Percentiles rank a stretch among this genome's conserved stretches.
Evolutionary conservation across 2,888 invertebrate species (phyloP).

Genomic region (Ennomos quercinarius): DNA sequence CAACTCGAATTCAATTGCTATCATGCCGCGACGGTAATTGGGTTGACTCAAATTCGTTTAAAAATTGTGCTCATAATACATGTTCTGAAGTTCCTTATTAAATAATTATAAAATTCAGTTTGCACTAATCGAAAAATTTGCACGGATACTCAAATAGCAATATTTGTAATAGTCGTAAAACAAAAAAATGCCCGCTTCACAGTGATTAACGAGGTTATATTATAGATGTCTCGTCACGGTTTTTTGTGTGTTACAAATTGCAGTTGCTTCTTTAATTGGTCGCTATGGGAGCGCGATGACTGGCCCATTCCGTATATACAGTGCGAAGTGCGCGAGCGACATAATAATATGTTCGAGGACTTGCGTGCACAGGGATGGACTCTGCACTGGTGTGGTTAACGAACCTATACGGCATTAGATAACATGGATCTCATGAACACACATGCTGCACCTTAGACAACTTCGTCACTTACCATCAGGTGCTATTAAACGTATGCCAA

Average conservation of each 20-base stretch:
- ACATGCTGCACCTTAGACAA: too few relatives aligned
- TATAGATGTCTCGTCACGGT: slow-evolving; percentile 71
- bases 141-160: slow-evolving; percentile 16
- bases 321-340: slow-evolving; percentile 77
- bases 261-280: slow-evolving; percentile 77
- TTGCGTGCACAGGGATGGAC: slow-evolving; percentile 12
- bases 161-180: slow-evolving; percentile 34
- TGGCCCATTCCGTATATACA: slow-evolving; percentile 62
- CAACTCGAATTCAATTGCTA: slow-evolving; percentile 16
- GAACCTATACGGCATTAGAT: too few relatives aligned
- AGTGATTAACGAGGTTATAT: slow-evolving; percentile 70
- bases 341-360: slow-evolving; percentile 42
- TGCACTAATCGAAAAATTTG: slow-evolving; percentile 28
- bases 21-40: slow-evolving; percentile 11
- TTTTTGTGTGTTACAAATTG: slow-evolving; percentile 72
- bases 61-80: slow-evolving; percentile 3
- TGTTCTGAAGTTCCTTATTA: slow-evolving; percentile 12
- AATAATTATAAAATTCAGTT: slow-evolving; percentile 15
- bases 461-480: too few relatives aligned
- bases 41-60: slow-evolving; percentile 6
- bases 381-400: too few relatives aligned
- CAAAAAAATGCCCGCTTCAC: slow-evolving; percentile 44
- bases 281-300: slow-evolving; percentile 72
- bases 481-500: too few relatives aligned
- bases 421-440: too few relatives aligned